phyloP scores from a whole-genome alignment of 2,888 invertebrate genomes.

The Parnassius orleans region DNA sequence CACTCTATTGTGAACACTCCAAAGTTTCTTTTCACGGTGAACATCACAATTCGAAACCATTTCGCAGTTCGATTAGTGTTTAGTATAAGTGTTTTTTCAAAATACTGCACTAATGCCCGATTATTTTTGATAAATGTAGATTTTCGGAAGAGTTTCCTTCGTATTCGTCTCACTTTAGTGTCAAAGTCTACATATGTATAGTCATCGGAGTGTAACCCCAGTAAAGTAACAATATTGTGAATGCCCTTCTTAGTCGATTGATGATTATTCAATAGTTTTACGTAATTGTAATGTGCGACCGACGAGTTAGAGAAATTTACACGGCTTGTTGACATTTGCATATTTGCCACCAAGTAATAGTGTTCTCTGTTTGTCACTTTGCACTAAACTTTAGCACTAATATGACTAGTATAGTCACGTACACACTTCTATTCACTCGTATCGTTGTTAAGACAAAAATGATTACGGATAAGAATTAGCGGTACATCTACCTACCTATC shows the following conservation, averaged over 20 bases:
- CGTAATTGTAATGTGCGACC: conserved; percentile 67
- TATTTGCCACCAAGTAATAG: conserved; percentile 33
- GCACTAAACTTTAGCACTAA: conserved; percentile 16
- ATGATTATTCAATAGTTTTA: conserved; percentile 61
- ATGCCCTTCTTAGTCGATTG: conserved; percentile 55
- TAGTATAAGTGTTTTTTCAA: conserved; percentile 42
- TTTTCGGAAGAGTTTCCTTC: conserved; percentile 17
- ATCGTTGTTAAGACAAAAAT: conserved; percentile 48
- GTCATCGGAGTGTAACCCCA: conserved; percentile 63
- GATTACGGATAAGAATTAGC: conserved; percentile 63
- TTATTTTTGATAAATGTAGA: conserved; percentile 3
- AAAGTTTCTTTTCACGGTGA: conserved; percentile 41
- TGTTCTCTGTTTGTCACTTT: conserved; percentile 18
- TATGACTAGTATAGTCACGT: conserved; percentile 35
- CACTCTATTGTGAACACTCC: conserved; percentile 44
- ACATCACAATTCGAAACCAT: conserved; percentile 48
- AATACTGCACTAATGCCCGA: conserved; percentile 43
- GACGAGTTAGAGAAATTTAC: conserved; percentile 66
- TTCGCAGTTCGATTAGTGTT: conserved; percentile 38
- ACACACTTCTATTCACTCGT: conserved; percentile 34
- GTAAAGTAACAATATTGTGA: conserved; percentile 63
- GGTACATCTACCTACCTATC: conserved; percentile 37
- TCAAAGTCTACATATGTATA: conserved; percentile 41
- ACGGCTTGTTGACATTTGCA: conserved; percentile 66
- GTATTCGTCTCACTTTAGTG: conserved; percentile 25